Evolutionary conservation across 2,797 vertebrate species (phyloP).

Genomic region (Lithobates pipiens): DNA sequence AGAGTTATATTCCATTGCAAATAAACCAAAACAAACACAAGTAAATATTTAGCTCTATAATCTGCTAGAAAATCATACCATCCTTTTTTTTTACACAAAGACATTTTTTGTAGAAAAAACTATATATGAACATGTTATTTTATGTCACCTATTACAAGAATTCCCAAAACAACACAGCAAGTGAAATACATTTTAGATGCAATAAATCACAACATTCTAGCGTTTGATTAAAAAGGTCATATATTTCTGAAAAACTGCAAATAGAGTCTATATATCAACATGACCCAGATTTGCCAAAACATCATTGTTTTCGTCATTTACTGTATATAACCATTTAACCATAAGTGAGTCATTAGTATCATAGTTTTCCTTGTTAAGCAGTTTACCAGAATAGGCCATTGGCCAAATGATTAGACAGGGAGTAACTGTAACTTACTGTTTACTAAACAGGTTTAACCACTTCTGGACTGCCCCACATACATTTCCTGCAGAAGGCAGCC

Average conservation of each 20-base stretch:
- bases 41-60: background rate
- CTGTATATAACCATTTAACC: background rate
- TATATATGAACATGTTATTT: background rate
- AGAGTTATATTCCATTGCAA: too few relatives aligned
- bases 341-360: too few relatives aligned
- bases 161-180: constrained; percentile 22
- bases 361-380: too few relatives aligned
- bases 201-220: constrained; percentile 10
- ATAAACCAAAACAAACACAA: too few relatives aligned
- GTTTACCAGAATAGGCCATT: too few relatives aligned
- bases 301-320: background rate
- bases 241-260: background rate
- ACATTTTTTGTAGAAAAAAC: background rate
- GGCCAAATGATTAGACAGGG: too few relatives aligned
- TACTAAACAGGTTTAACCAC: too few relatives aligned
- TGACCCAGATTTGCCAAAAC: background rate
- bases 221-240: constrained; percentile 5
- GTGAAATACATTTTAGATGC: background rate
- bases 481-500: too few relatives aligned
- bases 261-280: background rate
- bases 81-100: background rate
- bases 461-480: too few relatives aligned
- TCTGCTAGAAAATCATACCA: background rate
- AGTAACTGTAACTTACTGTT: too few relatives aligned
- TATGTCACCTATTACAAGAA: background rate